Conservation (phyloP, 2,888 invertebrate genomes). For the Mylabris sibirica region DNA sequence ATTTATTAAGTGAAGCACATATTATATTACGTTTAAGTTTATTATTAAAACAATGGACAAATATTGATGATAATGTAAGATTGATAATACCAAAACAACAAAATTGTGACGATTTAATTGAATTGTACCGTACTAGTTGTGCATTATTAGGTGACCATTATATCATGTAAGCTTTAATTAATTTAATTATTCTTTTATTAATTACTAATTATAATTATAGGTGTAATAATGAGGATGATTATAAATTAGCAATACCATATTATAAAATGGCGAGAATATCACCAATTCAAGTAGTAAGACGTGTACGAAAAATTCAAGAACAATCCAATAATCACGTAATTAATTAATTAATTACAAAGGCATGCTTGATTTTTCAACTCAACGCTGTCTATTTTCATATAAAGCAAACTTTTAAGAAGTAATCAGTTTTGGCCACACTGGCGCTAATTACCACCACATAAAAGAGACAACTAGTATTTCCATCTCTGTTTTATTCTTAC, state of each 20-base stretch:
- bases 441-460: no score
- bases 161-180: constrained; percentile 58
- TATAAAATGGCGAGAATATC: constrained; percentile 65
- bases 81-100: constrained; percentile 45
- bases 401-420: no score
- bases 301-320: constrained; percentile 58
- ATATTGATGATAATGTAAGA: constrained; percentile 54
- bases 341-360: no score
- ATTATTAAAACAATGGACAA: constrained; percentile 56
- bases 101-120: constrained; percentile 59
- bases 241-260: constrained; percentile 62
- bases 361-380: no score
- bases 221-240: constrained; percentile 53
- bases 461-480: no score
- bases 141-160: constrained; percentile 67
- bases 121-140: constrained; percentile 64
- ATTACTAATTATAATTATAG: constrained; percentile 36
- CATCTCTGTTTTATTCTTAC: no score
- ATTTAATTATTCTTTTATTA: constrained; percentile 10
- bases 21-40: constrained; percentile 68
- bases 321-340: constrained; percentile 55
- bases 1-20: constrained; percentile 77
- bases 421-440: no score
- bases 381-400: no score
- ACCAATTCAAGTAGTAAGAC: constrained; percentile 62